Percentiles rank a stretch among this genome's conserved stretches.
These are phyloP conservation scores for Mus minutoides DNA, from an alignment of 2,797 vertebrate genomes.

Conservation along the genomic window DNA sequence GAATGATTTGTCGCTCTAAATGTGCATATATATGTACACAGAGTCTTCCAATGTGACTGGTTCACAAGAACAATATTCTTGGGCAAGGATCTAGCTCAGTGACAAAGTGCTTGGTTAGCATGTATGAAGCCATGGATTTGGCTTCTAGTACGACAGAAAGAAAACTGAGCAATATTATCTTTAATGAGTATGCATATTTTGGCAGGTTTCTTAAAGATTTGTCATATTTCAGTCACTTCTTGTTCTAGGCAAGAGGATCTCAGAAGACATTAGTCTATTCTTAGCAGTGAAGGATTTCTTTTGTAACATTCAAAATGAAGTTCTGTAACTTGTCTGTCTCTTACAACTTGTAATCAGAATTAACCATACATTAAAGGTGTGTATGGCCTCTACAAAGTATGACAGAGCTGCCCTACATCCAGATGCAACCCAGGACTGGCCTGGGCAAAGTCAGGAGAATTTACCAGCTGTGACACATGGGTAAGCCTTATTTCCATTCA, in stretches of 20 bases:
- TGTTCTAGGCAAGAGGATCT: background rate
- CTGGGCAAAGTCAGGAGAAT: background rate
- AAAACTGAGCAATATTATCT: background rate
- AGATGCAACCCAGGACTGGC: background rate
- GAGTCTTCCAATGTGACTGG: background rate
- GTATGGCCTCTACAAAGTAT: background rate
- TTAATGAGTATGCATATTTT: background rate
- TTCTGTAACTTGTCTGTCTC: background rate
- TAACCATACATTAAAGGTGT: background rate
- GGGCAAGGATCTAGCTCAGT: background rate
- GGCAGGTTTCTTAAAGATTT: constrained; percentile 21
- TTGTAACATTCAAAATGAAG: background rate
- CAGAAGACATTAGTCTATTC: background rate
- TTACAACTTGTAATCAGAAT: constrained; percentile 25
- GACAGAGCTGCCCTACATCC: background rate
- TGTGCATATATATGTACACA: background rate
- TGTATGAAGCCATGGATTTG: background rate
- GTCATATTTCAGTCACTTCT: background rate
- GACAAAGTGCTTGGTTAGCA: background rate
- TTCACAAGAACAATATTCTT: background rate
- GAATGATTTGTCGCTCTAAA: background rate
- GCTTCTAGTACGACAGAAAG: background rate
- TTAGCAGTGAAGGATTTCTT: constrained; percentile 29
- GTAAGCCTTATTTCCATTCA: background rate
- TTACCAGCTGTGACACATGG: background rate